Evolutionary conservation across 1,140 invertebrate genomes (phyloP), one percentile per base, ranked within the genome.

Genomic region (Protaetia brevitarsis): DNA sequence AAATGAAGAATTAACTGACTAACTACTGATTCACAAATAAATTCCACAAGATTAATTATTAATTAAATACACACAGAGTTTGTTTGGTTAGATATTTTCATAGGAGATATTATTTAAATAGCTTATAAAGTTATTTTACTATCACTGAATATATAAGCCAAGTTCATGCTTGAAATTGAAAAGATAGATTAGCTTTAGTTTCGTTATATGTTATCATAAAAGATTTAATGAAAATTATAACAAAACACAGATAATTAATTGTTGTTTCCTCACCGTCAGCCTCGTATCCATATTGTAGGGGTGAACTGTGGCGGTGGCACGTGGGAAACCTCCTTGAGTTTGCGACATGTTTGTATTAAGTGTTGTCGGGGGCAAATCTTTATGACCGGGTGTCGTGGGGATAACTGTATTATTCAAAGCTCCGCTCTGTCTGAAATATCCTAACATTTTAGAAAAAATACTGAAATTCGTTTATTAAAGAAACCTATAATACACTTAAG

Each of bases 251-350:
- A 41, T 41, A 41, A 41, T 3, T 41, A 41, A 1, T 41, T n/a
- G 6, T 6, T 23, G 41, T n/a, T n/a, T n/a, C n/a, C 66, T 66
- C 57, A 67, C 68, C 6, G 69, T 36, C 30, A 76, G 69, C 65
- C 76, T 70, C 23, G 66, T 69, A 66, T 78, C 76, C 5, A 77
- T 71, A 61, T 70, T 73, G 65, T 71, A 78, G 11, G 77, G 74
- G 68, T 77, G 75, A 7, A 77, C 75, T 56, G 72, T 68, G 10
- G 77, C 74, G 16, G 76, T 74, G 26, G 70, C 72, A 8, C 77
- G 67, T 2, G 76, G 69, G n/a, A 76, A 67, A 45, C 67, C 70
- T 34, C 69, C 70, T 66, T 77, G 76, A 63, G 71, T 73, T 63
- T 79, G 77, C 11, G 76, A 75, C 75, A 76, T 75, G n/a, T 37